Evolutionary conservation across 2,797 vertebrate genomes (phyloP).

Genomic region (Microctenopoma steveboyesi): DNA sequence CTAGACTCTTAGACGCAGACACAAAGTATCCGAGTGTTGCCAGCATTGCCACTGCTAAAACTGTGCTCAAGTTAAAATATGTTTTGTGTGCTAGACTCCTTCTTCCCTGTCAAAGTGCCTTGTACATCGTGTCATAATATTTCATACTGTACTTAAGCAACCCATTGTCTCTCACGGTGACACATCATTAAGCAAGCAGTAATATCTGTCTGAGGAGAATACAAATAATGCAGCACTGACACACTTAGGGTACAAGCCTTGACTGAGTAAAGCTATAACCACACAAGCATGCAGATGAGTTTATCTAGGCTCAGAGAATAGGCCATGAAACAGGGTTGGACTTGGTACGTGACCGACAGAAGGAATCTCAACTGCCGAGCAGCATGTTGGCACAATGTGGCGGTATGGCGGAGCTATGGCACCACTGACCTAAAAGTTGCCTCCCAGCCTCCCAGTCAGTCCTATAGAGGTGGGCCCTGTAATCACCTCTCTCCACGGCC

Average conservation of each 20-base stretch:
- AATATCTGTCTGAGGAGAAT: conserved; percentile 32
- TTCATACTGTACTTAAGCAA: conserved; percentile 30
- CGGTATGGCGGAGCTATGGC: conserved; percentile 71
- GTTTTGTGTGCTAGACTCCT: conserved; percentile 6
- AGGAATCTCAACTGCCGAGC: conserved; percentile 10
- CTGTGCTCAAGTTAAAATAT: conserved; percentile 27
- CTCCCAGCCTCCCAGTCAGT: conserved; percentile 73
- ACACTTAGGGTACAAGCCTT: conserved; percentile 29
- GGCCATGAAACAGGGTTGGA: conserved; percentile 35
- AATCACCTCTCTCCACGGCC: conserved; percentile 83
- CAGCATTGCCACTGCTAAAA: conserved; percentile 22
- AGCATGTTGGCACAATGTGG: conserved; percentile 47
- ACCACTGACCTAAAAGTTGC: conserved; percentile 83
- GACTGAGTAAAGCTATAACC: conserved; percentile 45
- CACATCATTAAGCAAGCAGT: conserved; percentile 42
- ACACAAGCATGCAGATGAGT: conserved; percentile 39
- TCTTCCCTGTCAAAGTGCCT: conserved; percentile 5
- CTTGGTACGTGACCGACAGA: conserved; percentile 30
- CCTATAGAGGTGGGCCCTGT: conserved; percentile 80
- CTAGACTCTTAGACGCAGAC: conserved; percentile 44
- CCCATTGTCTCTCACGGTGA: conserved; percentile 36
- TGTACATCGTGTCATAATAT: conserved; percentile 23
- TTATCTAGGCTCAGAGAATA: conserved; percentile 39
- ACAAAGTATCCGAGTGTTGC: conserved; percentile 30
- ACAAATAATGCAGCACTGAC: conserved; percentile 32